These are phyloP conservation scores for Sorex maritimensis DNA, from an alignment of 2,797 vertebrate genomes.

Conservation along the genomic window DNA sequence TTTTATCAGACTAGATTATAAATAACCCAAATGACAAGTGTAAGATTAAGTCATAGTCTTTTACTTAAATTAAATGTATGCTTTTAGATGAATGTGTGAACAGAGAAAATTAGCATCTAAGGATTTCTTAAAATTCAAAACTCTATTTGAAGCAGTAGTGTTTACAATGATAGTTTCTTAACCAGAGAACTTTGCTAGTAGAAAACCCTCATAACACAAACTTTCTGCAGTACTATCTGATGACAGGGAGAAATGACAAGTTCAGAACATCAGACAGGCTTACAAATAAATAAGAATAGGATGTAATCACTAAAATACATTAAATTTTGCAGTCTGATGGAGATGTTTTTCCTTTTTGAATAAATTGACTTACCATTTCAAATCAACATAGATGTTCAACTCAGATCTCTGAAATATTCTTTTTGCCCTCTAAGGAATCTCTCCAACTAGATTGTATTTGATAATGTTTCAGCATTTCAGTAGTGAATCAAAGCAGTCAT, in stretches of 20 bases:
- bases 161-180: constrained; percentile 52
- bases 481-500: not conserved
- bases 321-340: constrained; percentile 32
- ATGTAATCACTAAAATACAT: not conserved
- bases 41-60: constrained; percentile 48
- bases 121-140: not conserved
- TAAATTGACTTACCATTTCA: constrained; percentile 54
- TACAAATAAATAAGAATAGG: constrained; percentile 48
- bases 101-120: constrained; percentile 45
- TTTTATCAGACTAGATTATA: constrained; percentile 33
- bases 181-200: constrained; percentile 17
- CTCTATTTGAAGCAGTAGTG: constrained; percentile 30
- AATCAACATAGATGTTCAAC: constrained; percentile 63
- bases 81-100: constrained; percentile 54
- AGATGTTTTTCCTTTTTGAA: not conserved
- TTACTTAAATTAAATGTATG: constrained; percentile 50
- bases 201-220: not conserved
- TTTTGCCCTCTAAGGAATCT: not conserved
- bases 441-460: constrained; percentile 11
- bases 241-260: not conserved
- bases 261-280: constrained; percentile 22
- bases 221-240: not conserved
- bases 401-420: constrained; percentile 7
- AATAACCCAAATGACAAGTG: constrained; percentile 28
- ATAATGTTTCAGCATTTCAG: not conserved